phyloP scores from a whole-genome alignment of 2,888 invertebrate species.

The Vannuccia rotundouncinata region DNA sequence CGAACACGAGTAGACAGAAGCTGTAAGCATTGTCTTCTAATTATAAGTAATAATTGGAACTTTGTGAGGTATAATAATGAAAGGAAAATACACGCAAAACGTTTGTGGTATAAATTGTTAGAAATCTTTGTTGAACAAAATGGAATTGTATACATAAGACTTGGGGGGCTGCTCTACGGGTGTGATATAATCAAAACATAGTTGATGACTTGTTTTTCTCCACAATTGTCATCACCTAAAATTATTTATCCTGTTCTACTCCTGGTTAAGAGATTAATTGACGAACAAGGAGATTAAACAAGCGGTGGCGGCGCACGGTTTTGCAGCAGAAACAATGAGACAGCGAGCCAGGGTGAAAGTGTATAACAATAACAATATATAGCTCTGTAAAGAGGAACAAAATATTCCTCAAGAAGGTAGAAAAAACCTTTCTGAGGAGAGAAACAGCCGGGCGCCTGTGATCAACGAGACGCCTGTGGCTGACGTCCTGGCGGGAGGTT shows the following conservation, averaged over 20 bases:
- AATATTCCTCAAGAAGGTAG: background rate
- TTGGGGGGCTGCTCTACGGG: background rate
- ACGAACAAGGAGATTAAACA: too few relatives aligned
- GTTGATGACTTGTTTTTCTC: background rate
- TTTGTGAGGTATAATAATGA: too few relatives aligned
- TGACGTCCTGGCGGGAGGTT: background rate
- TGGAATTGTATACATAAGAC: background rate
- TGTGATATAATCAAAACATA: background rate
- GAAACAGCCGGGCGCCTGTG: background rate
- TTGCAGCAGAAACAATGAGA: too few relatives aligned
- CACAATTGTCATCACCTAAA: too few relatives aligned
- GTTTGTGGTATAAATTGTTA: background rate
- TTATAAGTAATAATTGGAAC: too few relatives aligned
- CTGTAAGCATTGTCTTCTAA: too few relatives aligned
- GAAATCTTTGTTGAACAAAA: background rate
- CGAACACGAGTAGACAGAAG: too few relatives aligned
- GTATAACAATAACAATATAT: too few relatives aligned
- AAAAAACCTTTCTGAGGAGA: background rate
- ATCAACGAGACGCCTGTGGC: background rate
- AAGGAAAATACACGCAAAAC: background rate
- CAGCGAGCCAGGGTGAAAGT: too few relatives aligned
- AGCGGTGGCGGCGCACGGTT: too few relatives aligned
- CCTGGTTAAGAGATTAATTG: too few relatives aligned
- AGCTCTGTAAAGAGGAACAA: background rate
- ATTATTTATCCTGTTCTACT: too few relatives aligned